Base-by-base conservation (phyloP, 1,140 invertebrate species). In the Aphis gossypii region DNA sequence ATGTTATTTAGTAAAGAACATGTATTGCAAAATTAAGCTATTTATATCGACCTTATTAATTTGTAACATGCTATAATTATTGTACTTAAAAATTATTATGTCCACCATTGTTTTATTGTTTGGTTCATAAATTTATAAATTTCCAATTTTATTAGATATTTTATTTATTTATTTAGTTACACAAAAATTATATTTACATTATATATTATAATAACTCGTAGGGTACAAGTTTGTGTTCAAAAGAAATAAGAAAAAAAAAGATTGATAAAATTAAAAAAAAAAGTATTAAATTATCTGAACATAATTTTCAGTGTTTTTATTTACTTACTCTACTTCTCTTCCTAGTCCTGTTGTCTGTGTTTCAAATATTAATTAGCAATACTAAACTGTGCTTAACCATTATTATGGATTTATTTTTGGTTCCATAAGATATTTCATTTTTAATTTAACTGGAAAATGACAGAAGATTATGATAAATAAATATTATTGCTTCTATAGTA, bases 221-320 rank as follows among this genome's bases (percentile, higher is more conserved):
- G 91, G 91, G 82, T 83, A 84, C 44, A 82, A 84, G 92, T 84
- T 93, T 93, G 92, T 93, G 92, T 93, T 93, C 92, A 93, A 92
- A 54, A 54, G 35, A 86, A 93, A 93, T 82, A 48, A 11, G 48
- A 51, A 51, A 68, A 82, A 82, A 82, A 83, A 51, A 76, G n/a
- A 92, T 92, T 82, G n/a, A 92, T 48, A 21, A 91, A 44, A 68
- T 83, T 51, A 76, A 54, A 93, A 44, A 92, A 91, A 92, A 93
- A 93, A 92, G 91, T 92, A 92, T 92, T 92, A 92, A 92, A 83
- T 54, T 38, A 84, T 92, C 68, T 51, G 91, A 83, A 51, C 82
- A 83, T 92, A 92, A 44, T 82, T 82, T 35, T 51, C 11, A 2
- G 7, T 86, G 41, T 83, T 94, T 35, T 87, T 86, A 83, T 90